phyloP scores from a whole-genome alignment of 2,797 vertebrate species.

The Phaenicophaeus curvirostris region DNA sequence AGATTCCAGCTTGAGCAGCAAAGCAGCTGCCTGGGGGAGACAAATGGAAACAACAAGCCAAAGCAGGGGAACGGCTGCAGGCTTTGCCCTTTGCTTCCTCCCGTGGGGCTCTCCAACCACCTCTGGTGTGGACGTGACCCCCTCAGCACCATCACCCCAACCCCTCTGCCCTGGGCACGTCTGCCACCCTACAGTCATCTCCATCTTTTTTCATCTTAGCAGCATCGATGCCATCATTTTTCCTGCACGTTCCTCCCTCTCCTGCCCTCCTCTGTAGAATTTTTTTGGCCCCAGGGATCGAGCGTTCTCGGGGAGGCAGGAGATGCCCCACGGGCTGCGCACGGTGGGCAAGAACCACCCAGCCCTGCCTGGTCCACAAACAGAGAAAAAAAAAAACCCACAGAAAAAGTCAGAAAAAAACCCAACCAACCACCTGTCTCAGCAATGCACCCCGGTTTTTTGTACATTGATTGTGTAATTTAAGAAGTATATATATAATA shows the following conservation, averaged over 20 bases:
- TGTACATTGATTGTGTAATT: constrained; percentile 82
- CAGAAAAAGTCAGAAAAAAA: constrained; percentile 12
- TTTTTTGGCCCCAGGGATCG: constrained; percentile 54
- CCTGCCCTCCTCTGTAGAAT: neutral
- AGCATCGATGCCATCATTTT: neutral
- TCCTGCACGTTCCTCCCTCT: neutral
- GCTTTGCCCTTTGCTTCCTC: neutral
- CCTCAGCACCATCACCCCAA: neutral
- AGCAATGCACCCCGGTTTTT: constrained; percentile 79
- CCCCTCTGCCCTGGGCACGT: neutral
- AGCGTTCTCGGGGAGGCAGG: constrained; percentile 56
- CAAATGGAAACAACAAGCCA: fast-evolving
- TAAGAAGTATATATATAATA: constrained; percentile 77
- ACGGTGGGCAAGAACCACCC: neutral
- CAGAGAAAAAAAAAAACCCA: neutral
- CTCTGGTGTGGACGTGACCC: fast-evolving
- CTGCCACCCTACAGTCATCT: neutral
- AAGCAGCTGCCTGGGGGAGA: neutral
- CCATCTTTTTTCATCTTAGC: neutral
- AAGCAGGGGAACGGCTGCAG: neutral
- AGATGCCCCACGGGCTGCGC: constrained; percentile 28
- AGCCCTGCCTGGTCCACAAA: neutral
- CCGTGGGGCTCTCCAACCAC: neutral
- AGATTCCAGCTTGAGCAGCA: neutral
- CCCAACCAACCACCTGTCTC: constrained; percentile 70